These are phyloP conservation scores for Labroides dimidiatus DNA, from an alignment of 2,797 vertebrate species.

Conservation along the genomic window DNA sequence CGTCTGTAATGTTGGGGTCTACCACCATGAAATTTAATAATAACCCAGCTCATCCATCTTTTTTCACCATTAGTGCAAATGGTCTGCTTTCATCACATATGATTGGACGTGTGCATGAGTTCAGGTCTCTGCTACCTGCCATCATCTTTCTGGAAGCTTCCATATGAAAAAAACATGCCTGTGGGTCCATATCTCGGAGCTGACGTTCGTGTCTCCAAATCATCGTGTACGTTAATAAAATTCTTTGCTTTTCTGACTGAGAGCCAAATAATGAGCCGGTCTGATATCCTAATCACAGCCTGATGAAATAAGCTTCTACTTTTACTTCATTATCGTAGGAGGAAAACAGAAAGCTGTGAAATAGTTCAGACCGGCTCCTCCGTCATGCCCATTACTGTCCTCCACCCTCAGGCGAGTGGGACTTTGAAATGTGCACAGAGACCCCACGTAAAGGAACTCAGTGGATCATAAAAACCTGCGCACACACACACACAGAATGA, in stretches of 20 bases:
- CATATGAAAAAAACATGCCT: too few species aligned
- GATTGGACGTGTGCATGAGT: too few species aligned
- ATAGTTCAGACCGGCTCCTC: conserved; percentile 63
- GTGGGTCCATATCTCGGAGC: too few species aligned
- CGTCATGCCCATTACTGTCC: conserved; percentile 70
- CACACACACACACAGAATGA: conserved; percentile 22
- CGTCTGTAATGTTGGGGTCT: too few species aligned
- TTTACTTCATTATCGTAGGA: conserved; percentile 75
- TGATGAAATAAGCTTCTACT: conserved; percentile 76
- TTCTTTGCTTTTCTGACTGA: conserved; percentile 18
- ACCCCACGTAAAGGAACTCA: conserved; percentile 66
- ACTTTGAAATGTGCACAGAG: too few species aligned
- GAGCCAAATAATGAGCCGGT: conserved; percentile 39
- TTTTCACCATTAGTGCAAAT: too few species aligned
- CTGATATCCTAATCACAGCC: conserved; percentile 38
- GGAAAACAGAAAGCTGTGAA: conserved; percentile 68
- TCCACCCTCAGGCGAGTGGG: conserved; percentile 71
- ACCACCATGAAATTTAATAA: too few species aligned
- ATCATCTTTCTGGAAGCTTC: too few species aligned
- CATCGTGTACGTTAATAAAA: conserved; percentile 3
- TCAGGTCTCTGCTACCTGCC: too few species aligned
- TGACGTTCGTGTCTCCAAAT: not conserved
- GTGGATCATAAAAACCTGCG: conserved; percentile 30
- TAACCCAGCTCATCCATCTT: too few species aligned
- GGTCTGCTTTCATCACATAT: too few species aligned